Percentiles rank a stretch among this genome's conserved stretches.
Evolutionary conservation across 2,113 vertebrate species (phyloP).

Genomic region (Microtus ochrogaster): DNA sequence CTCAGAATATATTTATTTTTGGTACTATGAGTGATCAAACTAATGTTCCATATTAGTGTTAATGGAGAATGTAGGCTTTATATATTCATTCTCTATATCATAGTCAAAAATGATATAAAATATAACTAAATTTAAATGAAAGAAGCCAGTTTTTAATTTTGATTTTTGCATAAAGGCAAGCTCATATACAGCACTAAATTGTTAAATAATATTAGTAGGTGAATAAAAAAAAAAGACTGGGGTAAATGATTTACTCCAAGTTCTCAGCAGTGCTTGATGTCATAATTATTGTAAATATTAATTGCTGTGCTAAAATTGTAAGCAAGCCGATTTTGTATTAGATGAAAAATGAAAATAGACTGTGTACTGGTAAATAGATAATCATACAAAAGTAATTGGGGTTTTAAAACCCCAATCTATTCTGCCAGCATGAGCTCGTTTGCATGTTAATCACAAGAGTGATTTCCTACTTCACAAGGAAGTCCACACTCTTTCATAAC

Average conservation of each 20-base stretch:
- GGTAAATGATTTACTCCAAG: slow-evolving; percentile 84
- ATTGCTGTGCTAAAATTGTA: slow-evolving; percentile 91
- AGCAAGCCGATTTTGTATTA: slow-evolving; percentile 91
- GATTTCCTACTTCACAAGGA: slow-evolving; percentile 98
- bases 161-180: slow-evolving; percentile 74
- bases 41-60: slow-evolving; percentile 82
- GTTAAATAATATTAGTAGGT: slow-evolving; percentile 82
- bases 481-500: slow-evolving; percentile 98
- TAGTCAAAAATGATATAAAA: slow-evolving; percentile 81
- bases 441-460: slow-evolving; percentile 99
- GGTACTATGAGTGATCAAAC: slow-evolving; percentile 82
- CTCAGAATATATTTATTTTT: slow-evolving; percentile 83
- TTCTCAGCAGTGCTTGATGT: slow-evolving; percentile 88
- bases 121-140: slow-evolving; percentile 82
- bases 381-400: slow-evolving; percentile 99
- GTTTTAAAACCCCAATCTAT: slow-evolving; percentile 99
- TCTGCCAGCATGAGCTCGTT: slow-evolving; percentile 99
- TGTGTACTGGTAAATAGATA: slow-evolving; percentile 99
- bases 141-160: slow-evolving; percentile 73
- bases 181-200: slow-evolving; percentile 75
- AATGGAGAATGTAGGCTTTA: slow-evolving; percentile 81
- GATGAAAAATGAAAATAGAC: slow-evolving; percentile 98
- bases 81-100: slow-evolving; percentile 71
- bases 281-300: slow-evolving; percentile 92
- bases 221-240: slow-evolving; percentile 71